Base-by-base conservation (phyloP, 2,888 invertebrate genomes). In the Leucophora obtusa region DNA sequence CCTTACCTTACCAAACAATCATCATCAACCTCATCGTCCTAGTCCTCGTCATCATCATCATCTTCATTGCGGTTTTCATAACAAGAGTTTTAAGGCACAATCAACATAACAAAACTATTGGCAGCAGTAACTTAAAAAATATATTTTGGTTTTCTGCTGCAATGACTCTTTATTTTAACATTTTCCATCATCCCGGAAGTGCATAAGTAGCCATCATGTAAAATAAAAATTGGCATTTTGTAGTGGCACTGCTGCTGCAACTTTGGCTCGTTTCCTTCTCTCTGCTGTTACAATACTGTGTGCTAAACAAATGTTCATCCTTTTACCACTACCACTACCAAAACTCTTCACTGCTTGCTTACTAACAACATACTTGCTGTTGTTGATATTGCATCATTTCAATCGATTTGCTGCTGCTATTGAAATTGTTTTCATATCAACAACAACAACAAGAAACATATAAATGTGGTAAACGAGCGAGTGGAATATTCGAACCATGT, bases 151-250 rank as follows among this genome's bases (percentile, higher is more conserved):
- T 18, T 58, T 15, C 33, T 18, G 54, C 35, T 54, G 51, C 51
- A 74, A 56, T 71, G 65, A 66, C 65, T 71, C 62, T 75, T 71
- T 79, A 66, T 56, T 74, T 66, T 43, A 76, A 77, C 71, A 79
- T 82, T 79, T 82, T 82, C 65, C 76, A 82, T 82, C 82, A 82
- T 82, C 83, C 82, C 82, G 83, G 83, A 83, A 83, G 80, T 79
- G 79, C 68, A 82, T 79, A 82, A 82, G 80, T 80, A 80, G 83
- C 80, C 83, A 81, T 83, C 83, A 83, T 82, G 82, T 82, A 74
- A 82, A 81, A 83, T 80, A 75, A 83, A 83, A 83, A 83, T 80
- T 82, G 83, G 76, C 83, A 82, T 83, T 83, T 82, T 73, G 79
- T 79, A 76, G 66, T 83, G 82, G 82, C 82, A 80, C 70, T 63